phyloP scores from a whole-genome alignment of 2,797 vertebrate genomes.

The Neomorphus geoffroyi region DNA sequence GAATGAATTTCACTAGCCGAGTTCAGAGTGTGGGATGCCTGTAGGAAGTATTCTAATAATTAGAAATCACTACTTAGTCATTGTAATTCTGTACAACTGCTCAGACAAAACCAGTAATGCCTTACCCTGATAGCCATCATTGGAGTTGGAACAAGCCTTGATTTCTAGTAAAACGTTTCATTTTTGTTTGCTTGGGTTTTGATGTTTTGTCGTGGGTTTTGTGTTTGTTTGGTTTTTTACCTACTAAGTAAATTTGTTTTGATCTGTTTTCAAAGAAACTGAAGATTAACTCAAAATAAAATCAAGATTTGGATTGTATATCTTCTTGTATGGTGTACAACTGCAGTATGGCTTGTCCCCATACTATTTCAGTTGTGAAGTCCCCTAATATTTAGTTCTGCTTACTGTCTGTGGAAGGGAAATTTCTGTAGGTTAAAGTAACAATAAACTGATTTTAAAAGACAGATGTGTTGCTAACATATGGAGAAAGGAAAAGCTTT shows the following conservation, averaged over 20 bases:
- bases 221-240: background rate
- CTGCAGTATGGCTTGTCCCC: background rate
- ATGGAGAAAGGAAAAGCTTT: background rate
- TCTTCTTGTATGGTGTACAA: background rate
- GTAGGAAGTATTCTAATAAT: background rate
- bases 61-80: background rate
- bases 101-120: background rate
- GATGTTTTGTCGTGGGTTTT: no score
- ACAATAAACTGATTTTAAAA: conserved; percentile 34
- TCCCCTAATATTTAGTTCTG: background rate
- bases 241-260: background rate
- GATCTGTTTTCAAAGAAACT: background rate
- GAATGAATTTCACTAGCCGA: background rate
- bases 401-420: background rate
- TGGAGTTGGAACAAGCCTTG: background rate
- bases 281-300: background rate
- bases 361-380: background rate
- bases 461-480: conserved; percentile 3
- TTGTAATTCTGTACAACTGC: background rate
- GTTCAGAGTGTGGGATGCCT: background rate
- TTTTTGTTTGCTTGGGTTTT: background rate
- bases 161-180: background rate
- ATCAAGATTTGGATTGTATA: background rate
- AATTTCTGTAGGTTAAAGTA: conserved; percentile 42
- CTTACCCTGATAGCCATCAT: background rate